Base-by-base conservation (phyloP, 2,113 vertebrate genomes). In the Pseudopodoces humilis region DNA sequence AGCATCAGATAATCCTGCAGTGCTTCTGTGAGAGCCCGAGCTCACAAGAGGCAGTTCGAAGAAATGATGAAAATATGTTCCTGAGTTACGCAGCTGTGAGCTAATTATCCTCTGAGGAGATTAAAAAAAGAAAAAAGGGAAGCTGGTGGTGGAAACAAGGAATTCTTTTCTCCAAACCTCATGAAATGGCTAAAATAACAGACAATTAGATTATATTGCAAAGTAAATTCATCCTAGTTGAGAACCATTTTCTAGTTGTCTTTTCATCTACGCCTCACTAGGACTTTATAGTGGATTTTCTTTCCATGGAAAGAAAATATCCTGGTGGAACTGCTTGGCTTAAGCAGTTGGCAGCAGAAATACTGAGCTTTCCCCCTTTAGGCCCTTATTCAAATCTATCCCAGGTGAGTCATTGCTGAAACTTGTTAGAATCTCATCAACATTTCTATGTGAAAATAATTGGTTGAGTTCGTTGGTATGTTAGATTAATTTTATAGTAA, bases 191-290 rank as follows among this genome's bases (percentile, higher is more conserved):
- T 92, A 86, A 95, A 96, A 94, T 85, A 96, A 90, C 58, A 94
- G 76, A 72, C 94, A 94, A 96, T 94, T 94, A 94, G 88, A 86
- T 90, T 63, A 94, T 88, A 96, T 94, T 86, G 64, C 83, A 79
- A 96, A 95, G 76, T 92, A 84, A 93, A 93, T 88, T 68, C 62
- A 72, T 88, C 72, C 53, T 76, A 67, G 63, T 65, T 84, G 81
- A 93, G 55, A 88, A 56, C 43, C 39, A 15, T 95, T 76, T 58
- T 71, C 79, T 83, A 77, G 70, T 35, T 27, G 30, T 88, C 86
- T 83, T 95, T 93, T 96, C 76, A 78, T 86, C 63, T 88, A 5
- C 0, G 13, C 46, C 49, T 95, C 10, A 2, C 53, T 64, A 60
- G 44, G 27, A 46, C 41, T 95, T 92, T 89, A 50, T 44, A 35